Evolutionary conservation across 2,888 invertebrate genomes (phyloP), one percentile per base, ranked within the genome.

Genomic region (Cecidostiba fungosa): DNA sequence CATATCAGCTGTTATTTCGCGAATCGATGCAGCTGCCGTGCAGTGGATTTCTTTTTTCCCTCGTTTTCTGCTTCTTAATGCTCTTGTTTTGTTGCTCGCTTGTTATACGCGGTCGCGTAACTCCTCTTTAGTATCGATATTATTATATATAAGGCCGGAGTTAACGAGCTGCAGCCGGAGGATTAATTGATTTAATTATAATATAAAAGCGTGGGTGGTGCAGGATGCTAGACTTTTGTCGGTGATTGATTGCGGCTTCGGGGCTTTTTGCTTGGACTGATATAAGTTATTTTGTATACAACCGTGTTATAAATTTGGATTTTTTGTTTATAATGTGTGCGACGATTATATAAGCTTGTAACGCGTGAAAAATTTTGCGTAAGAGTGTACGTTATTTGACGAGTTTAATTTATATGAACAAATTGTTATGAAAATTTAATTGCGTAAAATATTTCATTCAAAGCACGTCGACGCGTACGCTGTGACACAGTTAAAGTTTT

Each of bases 181-280:
- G 39, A 81, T 73, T 81, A 81, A 81, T 81, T 81, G 73, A 72
- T 47, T 77, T 77, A 54, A 77, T 77, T 77, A n/a, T 23, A 14
- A 23, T 16, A 16, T 3, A n/a, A 32, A 54, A 29, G 5, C n/a
- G 39, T 16, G 39, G n/a, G 14, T 59, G n/a, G n/a, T n/a, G n/a
- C n/a, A n/a, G n/a, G n/a, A n/a, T n/a, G 59, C 59, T 50, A n/a
- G 8, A 23, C 54, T 59, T 59, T n/a, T 59, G 19, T 50, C 50
- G 23, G 23, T 5, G 36, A 2, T n/a, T 32, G 76, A 77, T 77
- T n/a, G 39, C 10, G 5, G n/a, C 72, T 39, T 23, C n/a, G 54
- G 16, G 23, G 0, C 50, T 59, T 59, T 59, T 8, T 59, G n/a
- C n/a, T 59, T n/a, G 54, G 8, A 6, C 54, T 59, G 19, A n/a